Percentiles rank a stretch among this genome's conserved stretches.
phyloP scores from a whole-genome alignment of 2,113 vertebrate species.

The Pygoscelis adeliae region DNA sequence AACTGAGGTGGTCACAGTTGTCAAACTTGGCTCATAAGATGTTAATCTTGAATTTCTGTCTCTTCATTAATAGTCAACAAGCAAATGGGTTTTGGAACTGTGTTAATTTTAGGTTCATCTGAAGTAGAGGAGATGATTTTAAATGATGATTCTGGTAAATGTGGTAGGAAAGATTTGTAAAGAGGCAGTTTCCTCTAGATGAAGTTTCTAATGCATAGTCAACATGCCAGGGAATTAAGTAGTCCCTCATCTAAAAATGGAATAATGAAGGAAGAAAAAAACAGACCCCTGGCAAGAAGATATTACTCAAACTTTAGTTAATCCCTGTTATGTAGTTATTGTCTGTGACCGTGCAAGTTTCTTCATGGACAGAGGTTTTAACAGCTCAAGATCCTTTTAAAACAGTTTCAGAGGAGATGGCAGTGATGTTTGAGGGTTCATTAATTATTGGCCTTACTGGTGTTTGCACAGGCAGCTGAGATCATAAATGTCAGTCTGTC shows the following conservation, averaged over 20 bases:
- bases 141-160: neutral
- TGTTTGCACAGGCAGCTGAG: conserved; percentile 63
- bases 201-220: neutral
- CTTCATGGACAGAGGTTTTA: conserved; percentile 45
- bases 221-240: conserved; percentile 3
- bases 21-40: neutral
- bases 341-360: neutral
- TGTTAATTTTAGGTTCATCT: conserved; percentile 20
- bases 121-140: neutral
- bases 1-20: neutral
- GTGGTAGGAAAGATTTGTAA: neutral
- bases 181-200: conserved; percentile 19
- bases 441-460: conserved; percentile 66
- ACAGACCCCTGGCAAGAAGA: neutral
- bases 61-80: neutral
- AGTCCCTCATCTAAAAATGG: neutral
- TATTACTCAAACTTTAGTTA: neutral
- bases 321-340: neutral
- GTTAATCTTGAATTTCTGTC: neutral
- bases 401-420: conserved; percentile 30
- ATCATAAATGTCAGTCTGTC: conserved; percentile 66
- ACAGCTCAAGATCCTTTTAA: conserved; percentile 35
- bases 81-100: neutral
- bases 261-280: neutral
- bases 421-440: conserved; percentile 60